Evolutionary conservation across 2,888 invertebrate species (phyloP), one percentile per base, ranked within the genome.

Genomic region (Pseudococcus jackbeardsleyi): DNA sequence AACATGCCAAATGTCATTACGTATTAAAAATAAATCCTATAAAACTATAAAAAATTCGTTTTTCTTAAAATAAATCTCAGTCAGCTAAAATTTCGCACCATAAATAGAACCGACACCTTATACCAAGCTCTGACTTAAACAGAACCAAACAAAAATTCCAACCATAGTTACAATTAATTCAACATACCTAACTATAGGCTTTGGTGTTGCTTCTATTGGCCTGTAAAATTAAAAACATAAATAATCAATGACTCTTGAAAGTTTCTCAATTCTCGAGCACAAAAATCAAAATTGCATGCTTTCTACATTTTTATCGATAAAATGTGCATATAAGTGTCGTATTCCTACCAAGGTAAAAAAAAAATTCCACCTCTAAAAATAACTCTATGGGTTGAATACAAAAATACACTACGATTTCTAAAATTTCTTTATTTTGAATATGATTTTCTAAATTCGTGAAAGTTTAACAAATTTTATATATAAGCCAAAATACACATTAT

Each of bases 141-240:
- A 33, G 12, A 72, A 72, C 26, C 15, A 79, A 50, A 87, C 48
- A 77, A 77, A 85, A 87, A 26, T 33, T 72, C 72, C 77, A 54
- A 87, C n/a, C 26, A 79, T 39, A 68, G 33, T 33, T 50, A 77
- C 77, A 84, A 82, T 84, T n/a, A 88, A 79, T 46, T 68, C 54
- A 85, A 88, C 87, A 39, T 87, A 87, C 87, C 87, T 87, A 87
- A 87, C 87, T 87, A 87, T 77, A 19, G 77, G 87, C 54, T 82
- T 87, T 50, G 87, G 87, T 22, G 87, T 87, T 19, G 79, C 87
- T 87, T 87, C 87, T 26, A 87, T 87, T 48, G 87, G 87, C 54
- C 87, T 87, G 87, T 46, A 87, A 87, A 87, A 50, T 46, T 46
- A 39, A 87, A 87, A 50, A 72, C 26, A 77, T 54, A 50, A 79